Conservation (phyloP, 2,888 invertebrate species). For the Linyphia triangularis region DNA sequence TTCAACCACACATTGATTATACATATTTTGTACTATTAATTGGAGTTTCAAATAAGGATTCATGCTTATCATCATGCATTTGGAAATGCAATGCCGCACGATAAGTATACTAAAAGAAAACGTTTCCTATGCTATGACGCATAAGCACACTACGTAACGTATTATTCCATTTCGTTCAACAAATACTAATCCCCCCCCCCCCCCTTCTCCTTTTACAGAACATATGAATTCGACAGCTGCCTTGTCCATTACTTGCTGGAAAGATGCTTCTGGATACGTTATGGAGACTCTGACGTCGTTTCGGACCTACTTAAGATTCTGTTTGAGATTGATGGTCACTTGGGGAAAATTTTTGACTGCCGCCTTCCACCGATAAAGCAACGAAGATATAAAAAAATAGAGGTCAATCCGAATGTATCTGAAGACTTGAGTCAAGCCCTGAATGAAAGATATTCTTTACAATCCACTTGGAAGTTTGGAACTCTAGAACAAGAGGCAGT, state of each 20-base stretch:
- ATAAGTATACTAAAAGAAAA: too few relatives aligned
- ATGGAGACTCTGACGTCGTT: conserved; percentile 54
- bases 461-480: conserved; percentile 41
- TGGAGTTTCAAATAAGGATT: too few relatives aligned
- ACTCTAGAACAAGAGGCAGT: neutral
- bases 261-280: conserved; percentile 51
- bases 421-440: neutral
- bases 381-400: too few relatives aligned
- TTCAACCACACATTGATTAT: too few relatives aligned
- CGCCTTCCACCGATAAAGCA: neutral
- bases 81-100: too few relatives aligned
- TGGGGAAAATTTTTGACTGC: conserved; percentile 58
- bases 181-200: too few relatives aligned
- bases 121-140: too few relatives aligned
- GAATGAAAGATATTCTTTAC: neutral
- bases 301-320: conserved; percentile 13
- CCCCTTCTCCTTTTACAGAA: too few relatives aligned
- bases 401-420: neutral
- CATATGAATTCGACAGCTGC: conserved; percentile 16
- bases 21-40: too few relatives aligned
- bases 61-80: too few relatives aligned
- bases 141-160: too few relatives aligned
- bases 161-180: too few relatives aligned
- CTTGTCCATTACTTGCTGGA: conserved; percentile 50
- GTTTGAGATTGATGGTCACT: conserved; percentile 31